A percentile compares a stretch with the other conserved stretches of the same genome.
These are phyloP conservation scores for Cheilosia impressa DNA, from an alignment of 2,888 invertebrate species.

Conservation along the genomic window DNA sequence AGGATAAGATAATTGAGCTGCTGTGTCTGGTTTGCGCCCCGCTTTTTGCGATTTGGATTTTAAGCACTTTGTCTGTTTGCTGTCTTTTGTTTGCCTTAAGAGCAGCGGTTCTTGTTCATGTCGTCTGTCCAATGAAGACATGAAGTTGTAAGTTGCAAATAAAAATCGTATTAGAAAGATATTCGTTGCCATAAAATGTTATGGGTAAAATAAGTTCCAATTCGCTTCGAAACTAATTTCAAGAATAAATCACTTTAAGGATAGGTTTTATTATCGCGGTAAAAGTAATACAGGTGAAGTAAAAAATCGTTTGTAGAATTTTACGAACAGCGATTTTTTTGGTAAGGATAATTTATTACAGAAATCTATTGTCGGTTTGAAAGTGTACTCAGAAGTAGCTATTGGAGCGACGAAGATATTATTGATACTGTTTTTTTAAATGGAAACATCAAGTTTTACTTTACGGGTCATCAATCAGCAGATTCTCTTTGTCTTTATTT, in stretches of 20 bases:
- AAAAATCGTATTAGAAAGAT: constrained; percentile 47
- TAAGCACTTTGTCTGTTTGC: constrained; percentile 9
- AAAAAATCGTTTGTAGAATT: constrained; percentile 44
- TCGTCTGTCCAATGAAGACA: constrained; percentile 49
- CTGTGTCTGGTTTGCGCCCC: constrained; percentile 28
- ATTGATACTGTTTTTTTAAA: neutral
- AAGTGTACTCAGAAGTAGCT: too few species aligned
- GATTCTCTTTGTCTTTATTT: too few species aligned
- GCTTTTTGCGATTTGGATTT: constrained; percentile 38
- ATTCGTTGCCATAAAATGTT: constrained; percentile 64
- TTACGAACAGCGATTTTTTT: constrained; percentile 42
- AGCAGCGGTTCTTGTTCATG: constrained; percentile 54
- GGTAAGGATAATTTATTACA: constrained; percentile 36
- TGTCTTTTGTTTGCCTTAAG: neutral
- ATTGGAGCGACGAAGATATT: too few species aligned
- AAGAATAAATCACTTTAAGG: constrained; percentile 33
- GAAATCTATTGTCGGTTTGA: constrained; percentile 40
- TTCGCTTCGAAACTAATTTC: constrained; percentile 37
- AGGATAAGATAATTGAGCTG: constrained; percentile 71
- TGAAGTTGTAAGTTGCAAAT: constrained; percentile 59
- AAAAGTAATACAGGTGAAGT: constrained; percentile 51
- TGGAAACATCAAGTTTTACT: neutral
- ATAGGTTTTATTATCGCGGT: constrained; percentile 48
- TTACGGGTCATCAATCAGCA: too few species aligned
- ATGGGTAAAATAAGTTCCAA: constrained; percentile 48